phyloP scores from a whole-genome alignment of 2,113 vertebrate genomes.

The Dicaeum eximium region DNA sequence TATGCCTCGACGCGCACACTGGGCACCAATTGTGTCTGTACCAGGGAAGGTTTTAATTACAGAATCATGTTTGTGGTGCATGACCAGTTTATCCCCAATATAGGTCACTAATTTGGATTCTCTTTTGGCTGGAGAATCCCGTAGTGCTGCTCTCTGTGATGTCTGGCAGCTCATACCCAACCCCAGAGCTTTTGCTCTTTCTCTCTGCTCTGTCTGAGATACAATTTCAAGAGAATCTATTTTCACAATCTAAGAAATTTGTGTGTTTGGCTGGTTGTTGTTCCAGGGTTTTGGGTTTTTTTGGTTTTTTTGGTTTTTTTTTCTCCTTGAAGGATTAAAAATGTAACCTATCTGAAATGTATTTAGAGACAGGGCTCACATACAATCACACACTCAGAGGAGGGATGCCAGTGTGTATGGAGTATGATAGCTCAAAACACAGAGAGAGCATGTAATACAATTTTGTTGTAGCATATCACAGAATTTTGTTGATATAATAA shows the following conservation, averaged over 20 bases:
- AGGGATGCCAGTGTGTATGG: not conserved
- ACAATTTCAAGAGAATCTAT: not conserved
- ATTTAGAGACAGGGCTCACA: not conserved
- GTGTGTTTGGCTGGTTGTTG: not conserved
- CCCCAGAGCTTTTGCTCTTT: not conserved
- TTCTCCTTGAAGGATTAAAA: not conserved
- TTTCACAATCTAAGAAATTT: not conserved
- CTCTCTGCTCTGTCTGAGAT: not conserved
- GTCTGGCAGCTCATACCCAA: not conserved
- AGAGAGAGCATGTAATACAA: not conserved
- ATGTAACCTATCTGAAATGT: not conserved
- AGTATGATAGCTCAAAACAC: not conserved
- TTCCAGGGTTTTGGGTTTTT: not conserved
- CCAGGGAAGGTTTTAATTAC: not conserved
- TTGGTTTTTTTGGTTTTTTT: not conserved
- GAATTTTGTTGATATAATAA: constrained; percentile 38
- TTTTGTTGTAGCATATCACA: not conserved
- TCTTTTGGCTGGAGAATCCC: not conserved
- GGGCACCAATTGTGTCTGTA: not conserved
- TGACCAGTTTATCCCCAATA: not conserved
- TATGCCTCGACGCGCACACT: not conserved
- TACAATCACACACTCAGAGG: not conserved
- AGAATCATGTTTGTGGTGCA: not conserved
- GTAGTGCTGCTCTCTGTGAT: not conserved
- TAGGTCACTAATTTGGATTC: constrained; percentile 20